Percentiles rank a stretch among this genome's conserved stretches.
phyloP scores from a whole-genome alignment of 2,113 vertebrate genomes.

The Scomber scombrus region DNA sequence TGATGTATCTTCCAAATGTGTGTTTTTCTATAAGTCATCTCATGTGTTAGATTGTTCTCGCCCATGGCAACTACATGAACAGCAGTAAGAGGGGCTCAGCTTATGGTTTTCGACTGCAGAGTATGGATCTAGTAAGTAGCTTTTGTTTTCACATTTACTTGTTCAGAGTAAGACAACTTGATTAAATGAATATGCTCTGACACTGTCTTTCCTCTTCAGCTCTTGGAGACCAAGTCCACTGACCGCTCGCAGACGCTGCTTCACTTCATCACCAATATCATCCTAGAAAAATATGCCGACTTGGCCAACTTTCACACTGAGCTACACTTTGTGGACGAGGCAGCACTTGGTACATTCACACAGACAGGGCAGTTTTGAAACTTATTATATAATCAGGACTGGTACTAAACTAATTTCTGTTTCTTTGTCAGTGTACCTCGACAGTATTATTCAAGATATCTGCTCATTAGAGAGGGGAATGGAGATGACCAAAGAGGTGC shows the following conservation, averaged over 20 bases:
- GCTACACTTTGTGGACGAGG: conserved; percentile 96
- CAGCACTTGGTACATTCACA: conserved; percentile 88
- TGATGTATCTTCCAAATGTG: neutral
- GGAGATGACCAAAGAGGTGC: conserved; percentile 92
- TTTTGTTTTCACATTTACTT: neutral
- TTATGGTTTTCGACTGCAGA: conserved; percentile 95
- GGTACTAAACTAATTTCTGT: neutral
- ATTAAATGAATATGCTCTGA: neutral
- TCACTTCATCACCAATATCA: conserved; percentile 92
- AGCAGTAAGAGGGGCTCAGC: conserved; percentile 95
- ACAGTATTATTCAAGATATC: conserved; percentile 90
- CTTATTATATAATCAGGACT: neutral
- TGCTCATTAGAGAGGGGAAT: conserved; percentile 91
- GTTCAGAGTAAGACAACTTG: neutral
- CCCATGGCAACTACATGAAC: conserved; percentile 99
- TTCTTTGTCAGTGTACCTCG: conserved; percentile 89
- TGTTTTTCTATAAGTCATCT: neutral
- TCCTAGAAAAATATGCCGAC: conserved; percentile 92
- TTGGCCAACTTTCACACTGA: conserved; percentile 90
- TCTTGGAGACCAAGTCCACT: conserved; percentile 97
- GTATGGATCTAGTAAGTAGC: conserved; percentile 91
- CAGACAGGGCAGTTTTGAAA: neutral
- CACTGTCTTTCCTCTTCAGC: conserved; percentile 76
- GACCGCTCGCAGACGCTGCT: conserved; percentile 95
- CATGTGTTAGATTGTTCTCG: conserved; percentile 90